Evolutionary conservation across 2,797 vertebrate genomes (phyloP).

Genomic region (Eulemur albifrons): DNA sequence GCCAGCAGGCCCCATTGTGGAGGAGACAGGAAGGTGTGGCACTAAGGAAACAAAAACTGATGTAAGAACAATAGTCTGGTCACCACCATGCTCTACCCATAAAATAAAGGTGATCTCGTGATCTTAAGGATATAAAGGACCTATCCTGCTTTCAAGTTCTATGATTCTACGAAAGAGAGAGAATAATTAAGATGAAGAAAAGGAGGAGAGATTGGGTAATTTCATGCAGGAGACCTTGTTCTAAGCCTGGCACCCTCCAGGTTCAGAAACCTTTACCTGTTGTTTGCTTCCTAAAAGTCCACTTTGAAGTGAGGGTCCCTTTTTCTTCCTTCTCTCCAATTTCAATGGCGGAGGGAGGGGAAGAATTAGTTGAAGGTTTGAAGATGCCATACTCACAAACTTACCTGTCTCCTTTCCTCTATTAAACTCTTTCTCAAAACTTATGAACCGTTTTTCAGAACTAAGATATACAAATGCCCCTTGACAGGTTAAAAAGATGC

Average conservation of each 20-base stretch:
- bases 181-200: neutral
- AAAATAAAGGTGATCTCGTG: neutral
- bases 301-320: neutral
- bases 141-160: neutral
- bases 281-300: neutral
- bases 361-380: neutral
- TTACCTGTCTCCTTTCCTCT: neutral
- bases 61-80: neutral
- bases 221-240: neutral
- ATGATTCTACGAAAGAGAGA: neutral
- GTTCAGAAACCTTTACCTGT: neutral
- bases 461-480: neutral
- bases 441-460: neutral
- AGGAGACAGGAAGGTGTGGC: neutral
- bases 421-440: neutral
- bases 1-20: neutral
- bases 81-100: neutral
- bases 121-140: neutral
- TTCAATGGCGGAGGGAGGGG: neutral
- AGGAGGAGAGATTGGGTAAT: neutral
- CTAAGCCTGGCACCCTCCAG: neutral
- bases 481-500: neutral
- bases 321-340: neutral
- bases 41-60: neutral
- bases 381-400: fast-evolving